phyloP scores from a whole-genome alignment of 2,113 vertebrate genomes.

The Grantiella picta region DNA sequence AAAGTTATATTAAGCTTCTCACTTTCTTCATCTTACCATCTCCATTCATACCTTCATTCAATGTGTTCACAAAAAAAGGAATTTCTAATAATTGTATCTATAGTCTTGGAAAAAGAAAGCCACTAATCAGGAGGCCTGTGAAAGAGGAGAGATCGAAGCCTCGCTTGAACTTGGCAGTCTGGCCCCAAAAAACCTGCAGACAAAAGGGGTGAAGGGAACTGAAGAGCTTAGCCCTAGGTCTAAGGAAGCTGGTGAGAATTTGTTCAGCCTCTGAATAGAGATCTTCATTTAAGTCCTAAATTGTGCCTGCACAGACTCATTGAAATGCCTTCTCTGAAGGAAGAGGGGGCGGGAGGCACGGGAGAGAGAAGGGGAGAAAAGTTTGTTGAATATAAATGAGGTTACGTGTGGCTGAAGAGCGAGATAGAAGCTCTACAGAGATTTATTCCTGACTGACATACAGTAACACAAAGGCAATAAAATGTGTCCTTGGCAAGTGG shows the following conservation, averaged over 20 bases:
- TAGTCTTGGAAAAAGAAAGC: conserved; percentile 74
- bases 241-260: conserved; percentile 76
- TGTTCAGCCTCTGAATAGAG: conserved; percentile 73
- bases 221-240: conserved; percentile 71
- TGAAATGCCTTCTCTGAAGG: conserved; percentile 74
- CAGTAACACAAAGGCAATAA: conserved; percentile 65
- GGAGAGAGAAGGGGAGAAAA: conserved; percentile 47
- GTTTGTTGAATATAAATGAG: conserved; percentile 78
- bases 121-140: conserved; percentile 78
- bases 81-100: conserved; percentile 81
- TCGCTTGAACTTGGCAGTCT: conserved; percentile 75
- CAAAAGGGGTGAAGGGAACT: conserved; percentile 69
- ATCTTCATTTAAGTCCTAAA: conserved; percentile 64
- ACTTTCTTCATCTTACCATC: conserved; percentile 75
- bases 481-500: conserved; percentile 61
- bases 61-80: conserved; percentile 76
- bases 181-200: conserved; percentile 67
- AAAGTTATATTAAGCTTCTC: conserved; percentile 74
- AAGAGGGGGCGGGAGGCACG: conserved; percentile 57
- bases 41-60: conserved; percentile 79
- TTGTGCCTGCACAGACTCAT: conserved; percentile 68
- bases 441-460: conserved; percentile 69
- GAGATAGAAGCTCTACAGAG: conserved; percentile 62
- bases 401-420: conserved; percentile 56
- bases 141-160: conserved; percentile 71